A percentile compares a stretch with the other conserved stretches of the same genome.
phyloP scores from a whole-genome alignment of 2,113 vertebrate genomes.

The Platycercus adscitus region DNA sequence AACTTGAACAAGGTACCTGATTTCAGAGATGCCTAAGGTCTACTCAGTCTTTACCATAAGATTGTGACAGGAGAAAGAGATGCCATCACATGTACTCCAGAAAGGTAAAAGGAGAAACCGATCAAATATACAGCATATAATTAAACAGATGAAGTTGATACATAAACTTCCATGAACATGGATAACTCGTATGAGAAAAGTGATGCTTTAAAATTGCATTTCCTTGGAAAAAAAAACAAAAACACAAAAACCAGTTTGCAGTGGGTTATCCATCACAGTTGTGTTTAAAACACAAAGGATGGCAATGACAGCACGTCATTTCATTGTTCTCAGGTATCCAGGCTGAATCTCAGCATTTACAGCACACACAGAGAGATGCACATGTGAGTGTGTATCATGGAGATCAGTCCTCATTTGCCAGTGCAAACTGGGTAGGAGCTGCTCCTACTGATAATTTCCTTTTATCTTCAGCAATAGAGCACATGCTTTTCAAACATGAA shows the following conservation, averaged over 20 bases:
- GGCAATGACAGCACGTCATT: not conserved
- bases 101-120: not conserved
- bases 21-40: not conserved
- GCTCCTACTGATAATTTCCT: not conserved
- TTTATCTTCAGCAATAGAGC: not conserved
- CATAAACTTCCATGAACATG: not conserved
- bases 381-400: rapidly evolving
- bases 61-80: not conserved
- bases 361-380: not conserved
- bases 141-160: not conserved
- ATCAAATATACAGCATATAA: not conserved
- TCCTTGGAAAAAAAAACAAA: not conserved
- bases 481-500: not conserved
- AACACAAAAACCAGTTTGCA: not conserved
- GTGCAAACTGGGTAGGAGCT: not conserved
- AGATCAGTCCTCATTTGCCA: not conserved
- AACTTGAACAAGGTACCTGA: not conserved
- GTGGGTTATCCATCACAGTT: not conserved
- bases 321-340: not conserved
- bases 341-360: not conserved
- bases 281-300: not conserved
- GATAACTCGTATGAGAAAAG: not conserved
- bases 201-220: not conserved
- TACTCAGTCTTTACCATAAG: not conserved
- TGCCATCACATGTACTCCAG: not conserved